phyloP scores from a whole-genome alignment of 2,888 invertebrate genomes.

The Chirona hameri region DNA sequence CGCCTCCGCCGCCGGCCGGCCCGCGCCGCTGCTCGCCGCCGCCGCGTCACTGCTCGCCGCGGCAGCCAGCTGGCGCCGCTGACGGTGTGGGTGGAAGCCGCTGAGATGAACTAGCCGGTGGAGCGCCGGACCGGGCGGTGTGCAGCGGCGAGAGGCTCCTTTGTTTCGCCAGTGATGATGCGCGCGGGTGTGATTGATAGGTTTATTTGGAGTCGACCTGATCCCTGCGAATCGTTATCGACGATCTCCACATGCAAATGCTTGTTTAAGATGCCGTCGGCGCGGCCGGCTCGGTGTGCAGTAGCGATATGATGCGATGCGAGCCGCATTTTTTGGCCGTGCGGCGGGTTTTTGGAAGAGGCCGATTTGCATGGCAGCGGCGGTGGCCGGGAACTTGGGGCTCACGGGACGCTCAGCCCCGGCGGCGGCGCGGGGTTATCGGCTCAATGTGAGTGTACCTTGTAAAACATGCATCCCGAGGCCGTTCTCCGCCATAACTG shows the following conservation, averaged over 20 bases:
- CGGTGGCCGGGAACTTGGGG: no score
- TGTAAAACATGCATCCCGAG: neutral
- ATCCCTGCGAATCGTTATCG: constrained; percentile 1
- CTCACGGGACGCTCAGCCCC: no score
- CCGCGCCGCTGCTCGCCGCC: neutral
- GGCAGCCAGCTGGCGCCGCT: neutral
- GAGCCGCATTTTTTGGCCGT: neutral
- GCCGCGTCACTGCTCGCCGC: neutral
- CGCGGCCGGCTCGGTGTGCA: neutral
- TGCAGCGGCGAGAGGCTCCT: neutral
- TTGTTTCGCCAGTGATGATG: neutral
- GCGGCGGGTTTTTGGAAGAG: neutral
- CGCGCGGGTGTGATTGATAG: constrained; percentile 2
- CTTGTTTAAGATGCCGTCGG: neutral
- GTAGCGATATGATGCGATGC: neutral
- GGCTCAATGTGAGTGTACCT: neutral
- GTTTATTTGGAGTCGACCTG: constrained; percentile 12
- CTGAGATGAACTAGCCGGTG: neutral
- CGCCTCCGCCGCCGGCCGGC: neutral
- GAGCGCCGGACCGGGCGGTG: neutral
- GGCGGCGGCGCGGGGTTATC: neutral
- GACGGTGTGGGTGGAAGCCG: no score
- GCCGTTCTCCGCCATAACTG: neutral
- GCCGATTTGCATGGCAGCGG: neutral
- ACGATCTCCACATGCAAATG: neutral